Evolutionary conservation across 2,888 invertebrate species (phyloP).

Genomic region (Theristus sp.): DNA sequence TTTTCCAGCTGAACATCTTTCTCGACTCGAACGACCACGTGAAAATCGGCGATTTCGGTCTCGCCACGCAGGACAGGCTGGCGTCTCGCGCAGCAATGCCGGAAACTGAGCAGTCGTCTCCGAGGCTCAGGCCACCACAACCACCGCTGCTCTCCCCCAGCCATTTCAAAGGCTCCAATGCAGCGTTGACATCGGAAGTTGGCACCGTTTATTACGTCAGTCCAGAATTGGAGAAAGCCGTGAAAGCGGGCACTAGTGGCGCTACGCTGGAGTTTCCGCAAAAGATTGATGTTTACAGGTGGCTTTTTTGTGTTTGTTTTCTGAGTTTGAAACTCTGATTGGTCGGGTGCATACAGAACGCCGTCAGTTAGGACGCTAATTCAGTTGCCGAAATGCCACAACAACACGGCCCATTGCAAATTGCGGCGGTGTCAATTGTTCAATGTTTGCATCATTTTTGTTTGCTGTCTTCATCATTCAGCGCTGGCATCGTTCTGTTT

Average conservation of each 20-base stretch:
- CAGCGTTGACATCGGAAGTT: slow-evolving; percentile 42
- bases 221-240: slow-evolving; percentile 49
- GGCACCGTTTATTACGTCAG: slow-evolving; percentile 89
- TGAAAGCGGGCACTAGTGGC: too few species aligned
- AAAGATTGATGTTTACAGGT: slow-evolving; percentile 55
- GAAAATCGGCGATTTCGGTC: slow-evolving; percentile 92
- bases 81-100: not conserved
- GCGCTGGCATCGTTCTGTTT: slow-evolving; percentile 36
- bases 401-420: too few species aligned
- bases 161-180: not conserved
- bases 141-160: not conserved
- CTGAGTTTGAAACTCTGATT: too few species aligned
- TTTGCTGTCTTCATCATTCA: too few species aligned
- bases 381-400: too few species aligned
- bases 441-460: too few species aligned
- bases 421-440: too few species aligned
- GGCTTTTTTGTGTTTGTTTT: slow-evolving; percentile 39
- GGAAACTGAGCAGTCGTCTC: not conserved
- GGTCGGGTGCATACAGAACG: too few species aligned
- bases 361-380: too few species aligned
- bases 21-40: slow-evolving; percentile 73
- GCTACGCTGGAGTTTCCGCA: slow-evolving; percentile 32
- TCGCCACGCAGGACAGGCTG: slow-evolving; percentile 52
- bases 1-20: slow-evolving; percentile 63
- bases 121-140: not conserved